Conservation (phyloP, 2,888 invertebrate genomes). For the Coremacera marginata region DNA sequence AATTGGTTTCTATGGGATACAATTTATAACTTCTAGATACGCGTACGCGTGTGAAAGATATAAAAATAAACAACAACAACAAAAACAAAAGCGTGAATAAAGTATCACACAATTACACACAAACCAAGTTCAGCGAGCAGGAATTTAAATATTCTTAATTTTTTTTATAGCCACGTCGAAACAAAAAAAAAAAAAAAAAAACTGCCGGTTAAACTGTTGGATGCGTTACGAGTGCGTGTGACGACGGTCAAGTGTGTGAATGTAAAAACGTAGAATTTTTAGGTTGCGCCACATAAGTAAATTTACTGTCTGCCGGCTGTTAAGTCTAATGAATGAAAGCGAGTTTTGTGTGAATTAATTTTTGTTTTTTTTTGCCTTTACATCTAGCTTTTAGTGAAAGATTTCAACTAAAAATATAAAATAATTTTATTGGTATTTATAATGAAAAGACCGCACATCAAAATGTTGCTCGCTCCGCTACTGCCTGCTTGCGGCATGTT, state of each 20-base stretch:
- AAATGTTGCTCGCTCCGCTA: conserved; percentile 38
- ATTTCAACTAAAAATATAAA: not conserved
- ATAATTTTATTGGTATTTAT: not conserved
- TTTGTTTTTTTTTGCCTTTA: not conserved
- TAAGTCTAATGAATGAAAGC: not conserved
- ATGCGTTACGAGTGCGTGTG: not conserved
- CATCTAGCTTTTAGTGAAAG: not conserved
- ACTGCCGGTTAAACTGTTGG: conserved; percentile 4
- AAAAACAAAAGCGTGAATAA: conserved; percentile 23
- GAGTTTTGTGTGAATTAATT: not conserved
- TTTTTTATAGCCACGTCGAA: no score
- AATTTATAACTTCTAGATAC: conserved; percentile 24
- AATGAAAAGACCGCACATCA: conserved; percentile 43
- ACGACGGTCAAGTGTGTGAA: conserved; percentile 30
- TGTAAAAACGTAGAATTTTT: not conserved
- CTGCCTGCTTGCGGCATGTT: not conserved
- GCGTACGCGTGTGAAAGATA: conserved; percentile 3
- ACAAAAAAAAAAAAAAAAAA: not conserved
- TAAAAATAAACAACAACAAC: not conserved
- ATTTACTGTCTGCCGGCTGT: not conserved
- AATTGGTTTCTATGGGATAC: conserved; percentile 16
- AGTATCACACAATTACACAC: not conserved
- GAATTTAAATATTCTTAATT: no score
- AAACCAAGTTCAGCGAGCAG: not conserved
- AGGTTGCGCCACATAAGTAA: not conserved